Percentiles rank a stretch among this genome's conserved stretches.
These are phyloP conservation scores for Martes martes DNA, from an alignment of 2,113 vertebrate species.

Conservation along the genomic window DNA sequence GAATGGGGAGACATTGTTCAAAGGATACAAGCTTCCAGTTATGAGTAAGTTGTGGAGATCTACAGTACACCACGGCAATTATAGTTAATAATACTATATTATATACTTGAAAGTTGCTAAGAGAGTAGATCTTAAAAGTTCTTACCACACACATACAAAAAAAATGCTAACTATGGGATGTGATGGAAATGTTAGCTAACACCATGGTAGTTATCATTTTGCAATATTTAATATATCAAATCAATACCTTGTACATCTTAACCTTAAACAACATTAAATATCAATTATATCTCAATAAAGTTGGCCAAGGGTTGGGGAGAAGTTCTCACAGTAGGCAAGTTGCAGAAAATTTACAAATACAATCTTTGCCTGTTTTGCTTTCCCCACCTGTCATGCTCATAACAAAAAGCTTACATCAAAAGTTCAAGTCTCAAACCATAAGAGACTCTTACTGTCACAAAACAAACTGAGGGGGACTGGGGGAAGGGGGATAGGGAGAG, in stretches of 20 bases:
- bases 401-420: neutral
- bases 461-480: too few relatives aligned
- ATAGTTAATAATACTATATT: neutral
- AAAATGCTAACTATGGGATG: neutral
- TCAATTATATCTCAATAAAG: neutral
- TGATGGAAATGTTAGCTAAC: neutral
- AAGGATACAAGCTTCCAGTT: neutral
- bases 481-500: too few relatives aligned
- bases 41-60: neutral
- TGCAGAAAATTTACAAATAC: neutral
- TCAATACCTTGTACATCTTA: neutral
- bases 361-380: neutral
- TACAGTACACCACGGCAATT: neutral
- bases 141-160: neutral
- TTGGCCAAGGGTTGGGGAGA: neutral
- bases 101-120: neutral
- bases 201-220: neutral
- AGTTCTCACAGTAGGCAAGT: neutral
- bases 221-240: neutral
- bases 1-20: neutral
- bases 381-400: neutral
- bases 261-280: neutral
- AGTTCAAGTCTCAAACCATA: neutral
- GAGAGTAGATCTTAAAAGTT: neutral
- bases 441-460: too few relatives aligned